phyloP scores from a whole-genome alignment of 2,113 vertebrate species.

The Rhombomys opimus region DNA sequence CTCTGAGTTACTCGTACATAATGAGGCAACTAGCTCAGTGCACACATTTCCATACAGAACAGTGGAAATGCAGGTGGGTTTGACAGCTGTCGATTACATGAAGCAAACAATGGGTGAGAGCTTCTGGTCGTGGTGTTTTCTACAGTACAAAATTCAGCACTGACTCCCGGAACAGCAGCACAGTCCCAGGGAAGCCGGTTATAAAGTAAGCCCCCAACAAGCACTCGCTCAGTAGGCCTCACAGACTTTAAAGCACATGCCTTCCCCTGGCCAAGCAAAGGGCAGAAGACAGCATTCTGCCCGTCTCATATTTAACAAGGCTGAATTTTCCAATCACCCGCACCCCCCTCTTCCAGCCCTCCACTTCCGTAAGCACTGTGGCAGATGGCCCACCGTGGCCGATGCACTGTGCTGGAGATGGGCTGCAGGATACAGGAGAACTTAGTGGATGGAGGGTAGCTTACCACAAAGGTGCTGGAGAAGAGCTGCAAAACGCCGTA shows the following conservation, averaged over 20 bases:
- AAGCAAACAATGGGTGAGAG: not conserved
- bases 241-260: not conserved
- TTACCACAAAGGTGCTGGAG: slow-evolving; percentile 97
- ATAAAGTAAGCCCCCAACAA: not conserved
- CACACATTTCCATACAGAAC: not conserved
- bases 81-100: not conserved
- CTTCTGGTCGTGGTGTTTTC: not conserved
- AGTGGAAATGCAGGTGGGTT: not conserved
- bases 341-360: not conserved
- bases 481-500: slow-evolving; percentile 96
- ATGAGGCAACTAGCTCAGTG: not conserved
- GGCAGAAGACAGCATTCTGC: not conserved
- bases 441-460: slow-evolving; percentile 89
- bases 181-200: too few relatives aligned
- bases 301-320: not conserved
- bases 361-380: not conserved
- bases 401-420: accelerated
- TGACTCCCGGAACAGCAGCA: not conserved
- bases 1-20: not conserved
- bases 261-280: not conserved
- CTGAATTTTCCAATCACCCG: not conserved
- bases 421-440: slow-evolving; percentile 37
- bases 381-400: not conserved
- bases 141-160: not conserved
- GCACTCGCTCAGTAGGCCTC: not conserved